A percentile compares a stretch with the other conserved stretches of the same genome.
Evolutionary conservation across 2,797 vertebrate species (phyloP).

Genomic region (Pseudomugil tenellus): DNA sequence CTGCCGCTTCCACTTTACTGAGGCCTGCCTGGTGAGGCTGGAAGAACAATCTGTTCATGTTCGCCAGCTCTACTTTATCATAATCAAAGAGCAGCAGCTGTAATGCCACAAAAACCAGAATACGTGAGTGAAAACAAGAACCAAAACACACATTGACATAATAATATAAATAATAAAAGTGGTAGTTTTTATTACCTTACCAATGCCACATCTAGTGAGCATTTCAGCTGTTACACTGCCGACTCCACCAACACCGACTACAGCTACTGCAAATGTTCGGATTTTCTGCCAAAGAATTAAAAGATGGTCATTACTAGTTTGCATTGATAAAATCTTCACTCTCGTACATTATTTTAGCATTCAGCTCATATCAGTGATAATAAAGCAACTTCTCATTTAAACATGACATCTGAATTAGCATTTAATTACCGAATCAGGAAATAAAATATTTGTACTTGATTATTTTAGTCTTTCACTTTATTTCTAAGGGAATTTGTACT

Average conservation of each 20-base stretch:
- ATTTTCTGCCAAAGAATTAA: constrained; percentile 87
- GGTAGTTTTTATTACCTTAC: constrained; percentile 92
- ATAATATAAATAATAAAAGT: neutral
- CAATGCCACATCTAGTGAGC: constrained; percentile 99
- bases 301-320: neutral
- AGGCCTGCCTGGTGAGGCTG: constrained; percentile 97
- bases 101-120: constrained; percentile 24
- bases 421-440: neutral
- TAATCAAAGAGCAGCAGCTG: constrained; percentile 98
- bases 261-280: constrained; percentile 90
- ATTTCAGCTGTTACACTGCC: constrained; percentile 99
- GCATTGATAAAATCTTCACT: too few species aligned
- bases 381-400: neutral
- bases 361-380: neutral
- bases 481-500: neutral
- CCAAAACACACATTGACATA: neutral
- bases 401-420: neutral
- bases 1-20: constrained; percentile 96
- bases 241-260: constrained; percentile 96
- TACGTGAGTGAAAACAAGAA: neutral
- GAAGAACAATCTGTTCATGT: constrained; percentile 99
- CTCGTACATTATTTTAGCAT: too few species aligned
- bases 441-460: neutral
- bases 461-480: neutral
- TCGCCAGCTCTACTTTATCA: constrained; percentile 97